phyloP scores from a whole-genome alignment of 1,140 invertebrate genomes.

The Megalonaias nervosa region DNA sequence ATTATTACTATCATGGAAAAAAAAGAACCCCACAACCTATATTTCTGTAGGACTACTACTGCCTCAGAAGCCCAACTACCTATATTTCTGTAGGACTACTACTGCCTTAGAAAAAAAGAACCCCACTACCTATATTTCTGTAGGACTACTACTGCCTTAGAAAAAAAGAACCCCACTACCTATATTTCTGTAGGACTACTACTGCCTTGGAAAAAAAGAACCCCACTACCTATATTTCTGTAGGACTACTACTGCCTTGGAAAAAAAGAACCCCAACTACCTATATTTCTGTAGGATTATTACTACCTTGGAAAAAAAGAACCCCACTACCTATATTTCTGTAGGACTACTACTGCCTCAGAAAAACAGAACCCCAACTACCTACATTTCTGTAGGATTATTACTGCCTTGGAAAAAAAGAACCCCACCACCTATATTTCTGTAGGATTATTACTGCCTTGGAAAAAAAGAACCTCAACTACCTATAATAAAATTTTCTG shows the following conservation, averaged over 20 bases:
- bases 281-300: constrained; percentile 78
- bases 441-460: constrained; percentile 88
- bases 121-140: constrained; percentile 55
- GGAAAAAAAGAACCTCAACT: constrained; percentile 60
- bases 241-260: constrained; percentile 90
- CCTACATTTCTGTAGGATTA: neutral
- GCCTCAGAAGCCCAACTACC: constrained; percentile 78
- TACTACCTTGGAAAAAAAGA: neutral
- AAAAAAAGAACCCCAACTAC: constrained; percentile 70
- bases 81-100: too few species aligned
- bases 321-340: constrained; percentile 60
- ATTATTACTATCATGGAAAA: constrained; percentile 78
- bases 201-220: constrained; percentile 72
- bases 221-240: constrained; percentile 56
- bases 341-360: constrained; percentile 88
- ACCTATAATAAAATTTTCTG: too few species aligned
- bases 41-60: constrained; percentile 82
- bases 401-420: constrained; percentile 78
- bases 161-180: constrained; percentile 31
- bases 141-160: constrained; percentile 77
- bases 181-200: constrained; percentile 78
- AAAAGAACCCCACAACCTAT: constrained; percentile 44
- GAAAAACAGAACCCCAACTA: constrained; percentile 73
- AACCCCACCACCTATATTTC: constrained; percentile 50
- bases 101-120: too few species aligned